Conservation (phyloP, 2,888 invertebrate species). For the Cataglyphis cursor region DNA sequence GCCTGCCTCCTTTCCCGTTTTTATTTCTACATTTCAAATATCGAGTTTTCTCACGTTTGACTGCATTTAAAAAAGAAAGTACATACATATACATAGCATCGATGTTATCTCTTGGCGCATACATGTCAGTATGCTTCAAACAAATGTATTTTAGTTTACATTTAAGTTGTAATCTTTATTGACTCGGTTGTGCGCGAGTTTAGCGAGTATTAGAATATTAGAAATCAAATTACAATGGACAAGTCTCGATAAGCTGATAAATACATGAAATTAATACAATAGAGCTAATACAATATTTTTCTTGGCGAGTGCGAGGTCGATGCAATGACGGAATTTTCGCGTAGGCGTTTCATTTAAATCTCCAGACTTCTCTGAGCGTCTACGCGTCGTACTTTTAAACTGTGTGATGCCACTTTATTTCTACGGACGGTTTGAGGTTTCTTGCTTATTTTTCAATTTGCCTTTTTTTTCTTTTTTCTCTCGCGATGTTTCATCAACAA, state of each 20-base stretch:
- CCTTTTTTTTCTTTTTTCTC: no score
- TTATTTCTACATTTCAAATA: not conserved
- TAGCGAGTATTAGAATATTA: not conserved
- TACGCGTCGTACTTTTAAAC: conserved; percentile 48
- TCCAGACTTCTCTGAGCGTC: not conserved
- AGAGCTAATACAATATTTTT: not conserved
- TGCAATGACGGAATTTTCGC: conserved; percentile 61
- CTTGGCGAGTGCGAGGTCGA: conserved; percentile 45
- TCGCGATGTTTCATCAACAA: conserved; percentile 28
- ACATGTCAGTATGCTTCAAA: not conserved
- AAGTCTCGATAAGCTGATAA: not conserved
- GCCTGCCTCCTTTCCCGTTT: not conserved
- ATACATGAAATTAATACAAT: not conserved
- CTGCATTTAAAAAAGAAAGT: not conserved
- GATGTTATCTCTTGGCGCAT: not conserved
- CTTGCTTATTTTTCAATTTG: not conserved
- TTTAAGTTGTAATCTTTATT: not conserved
- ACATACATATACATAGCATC: not conserved
- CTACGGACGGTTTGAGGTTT: not conserved
- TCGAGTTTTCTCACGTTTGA: not conserved
- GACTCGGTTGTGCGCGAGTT: not conserved
- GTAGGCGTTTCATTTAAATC: conserved; percentile 52
- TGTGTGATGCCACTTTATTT: conserved; percentile 42
- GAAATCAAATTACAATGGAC: not conserved
- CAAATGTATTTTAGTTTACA: not conserved